A percentile compares a stretch with the other conserved stretches of the same genome.
phyloP scores from a whole-genome alignment of 1,140 invertebrate species.

The Drosophila nebulosa region DNA sequence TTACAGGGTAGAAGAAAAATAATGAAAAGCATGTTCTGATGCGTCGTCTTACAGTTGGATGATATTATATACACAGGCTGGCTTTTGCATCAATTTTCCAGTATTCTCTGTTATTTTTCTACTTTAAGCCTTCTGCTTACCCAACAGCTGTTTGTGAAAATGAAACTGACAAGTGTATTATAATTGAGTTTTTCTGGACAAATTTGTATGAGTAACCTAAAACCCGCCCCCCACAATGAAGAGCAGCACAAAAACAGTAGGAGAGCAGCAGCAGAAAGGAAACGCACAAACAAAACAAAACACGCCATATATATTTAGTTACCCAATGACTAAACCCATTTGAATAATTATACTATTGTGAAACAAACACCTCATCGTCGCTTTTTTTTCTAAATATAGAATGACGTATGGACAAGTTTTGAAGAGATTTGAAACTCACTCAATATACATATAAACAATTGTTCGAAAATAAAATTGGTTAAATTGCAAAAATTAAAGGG shows the following conservation, averaged over 20 bases:
- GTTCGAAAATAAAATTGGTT: not conserved
- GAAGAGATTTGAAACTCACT: not conserved
- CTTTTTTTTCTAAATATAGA: not conserved
- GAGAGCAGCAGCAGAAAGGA: not conserved
- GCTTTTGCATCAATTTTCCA: not conserved
- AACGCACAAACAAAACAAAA: not conserved
- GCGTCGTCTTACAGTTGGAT: not conserved
- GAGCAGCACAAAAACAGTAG: not conserved
- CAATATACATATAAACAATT: not conserved
- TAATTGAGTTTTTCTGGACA: not conserved
- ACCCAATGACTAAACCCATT: conserved; percentile 1
- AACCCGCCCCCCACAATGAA: not conserved
- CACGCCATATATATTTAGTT: not conserved
- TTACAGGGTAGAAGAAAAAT: not conserved
- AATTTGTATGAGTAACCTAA: not conserved
- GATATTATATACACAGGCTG: not conserved
- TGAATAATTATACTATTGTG: not conserved
- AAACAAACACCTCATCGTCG: not conserved
- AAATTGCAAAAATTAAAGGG: not conserved
- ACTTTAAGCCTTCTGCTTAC: not conserved
- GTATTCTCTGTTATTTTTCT: not conserved
- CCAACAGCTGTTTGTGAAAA: not conserved
- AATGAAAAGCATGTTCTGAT: no score
- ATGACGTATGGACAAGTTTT: not conserved
- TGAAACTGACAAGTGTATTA: not conserved